Evolutionary conservation across 2,888 invertebrate genomes (phyloP).

Genomic region (Folsomia manolachei): DNA sequence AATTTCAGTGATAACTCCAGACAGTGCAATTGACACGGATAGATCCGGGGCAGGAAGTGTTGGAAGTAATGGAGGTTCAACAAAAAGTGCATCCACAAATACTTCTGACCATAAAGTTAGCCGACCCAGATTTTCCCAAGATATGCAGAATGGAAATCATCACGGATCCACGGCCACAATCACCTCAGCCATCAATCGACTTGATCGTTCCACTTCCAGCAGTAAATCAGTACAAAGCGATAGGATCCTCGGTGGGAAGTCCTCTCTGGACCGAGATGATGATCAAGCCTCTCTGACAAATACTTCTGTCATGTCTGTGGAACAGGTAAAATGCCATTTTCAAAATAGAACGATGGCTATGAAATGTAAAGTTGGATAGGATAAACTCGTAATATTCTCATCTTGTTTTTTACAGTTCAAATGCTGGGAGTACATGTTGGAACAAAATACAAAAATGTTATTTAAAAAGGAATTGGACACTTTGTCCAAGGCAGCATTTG

Average conservation of each 20-base stretch:
- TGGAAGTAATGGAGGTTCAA: constrained; percentile 23
- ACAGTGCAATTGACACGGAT: constrained; percentile 50
- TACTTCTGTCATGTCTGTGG: constrained; percentile 66
- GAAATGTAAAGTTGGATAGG: too few species aligned
- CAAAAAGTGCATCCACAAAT: constrained; percentile 7
- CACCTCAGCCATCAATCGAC: constrained; percentile 24
- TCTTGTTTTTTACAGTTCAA: too few species aligned
- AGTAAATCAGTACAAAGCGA: constrained; percentile 14
- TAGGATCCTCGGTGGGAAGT: constrained; percentile 47
- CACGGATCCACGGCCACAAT: neutral
- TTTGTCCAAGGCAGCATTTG: constrained; percentile 57
- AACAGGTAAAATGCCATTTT: constrained; percentile 88
- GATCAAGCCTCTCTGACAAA: constrained; percentile 46
- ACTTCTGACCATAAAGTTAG: neutral
- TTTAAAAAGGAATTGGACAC: constrained; percentile 86
- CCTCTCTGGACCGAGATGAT: constrained; percentile 45
- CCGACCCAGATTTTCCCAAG: neutral
- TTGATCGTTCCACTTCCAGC: constrained; percentile 25
- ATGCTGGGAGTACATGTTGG: constrained; percentile 84
- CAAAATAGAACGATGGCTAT: too few species aligned
- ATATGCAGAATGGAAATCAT: constrained; percentile 1
- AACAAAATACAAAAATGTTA: constrained; percentile 81
- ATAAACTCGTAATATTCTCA: too few species aligned
- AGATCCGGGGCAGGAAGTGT: constrained; percentile 41
- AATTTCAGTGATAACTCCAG: constrained; percentile 49